phyloP scores from a whole-genome alignment of 2,113 vertebrate genomes.

The Melanerpes formicivorus region DNA sequence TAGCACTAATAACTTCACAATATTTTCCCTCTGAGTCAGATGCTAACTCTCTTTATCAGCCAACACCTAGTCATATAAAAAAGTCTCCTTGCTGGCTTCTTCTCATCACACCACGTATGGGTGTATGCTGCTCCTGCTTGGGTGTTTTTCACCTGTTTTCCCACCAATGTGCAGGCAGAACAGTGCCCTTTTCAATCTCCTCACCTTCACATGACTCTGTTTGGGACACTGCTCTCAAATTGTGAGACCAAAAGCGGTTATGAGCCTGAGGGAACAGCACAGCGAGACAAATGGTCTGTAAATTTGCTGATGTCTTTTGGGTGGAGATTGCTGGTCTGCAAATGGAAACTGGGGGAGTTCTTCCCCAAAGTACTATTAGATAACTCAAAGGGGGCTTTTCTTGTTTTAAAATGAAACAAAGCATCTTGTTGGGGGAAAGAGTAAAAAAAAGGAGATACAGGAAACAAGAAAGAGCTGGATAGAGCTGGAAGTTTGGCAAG shows the following conservation, averaged over 20 bases:
- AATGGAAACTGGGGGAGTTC: background rate
- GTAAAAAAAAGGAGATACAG: background rate
- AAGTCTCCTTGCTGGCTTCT: background rate
- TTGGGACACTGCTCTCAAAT: background rate
- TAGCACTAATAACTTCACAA: background rate
- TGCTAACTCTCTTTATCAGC: background rate
- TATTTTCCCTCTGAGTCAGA: slow-evolving; percentile 7
- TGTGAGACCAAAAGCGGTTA: background rate
- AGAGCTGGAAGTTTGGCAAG: background rate
- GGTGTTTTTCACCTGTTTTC: background rate
- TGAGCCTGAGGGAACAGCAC: background rate
- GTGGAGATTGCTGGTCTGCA: too few species aligned
- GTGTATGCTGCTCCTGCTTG: background rate
- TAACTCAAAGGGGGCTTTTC: background rate
- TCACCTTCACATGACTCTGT: background rate
- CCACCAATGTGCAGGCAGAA: background rate
- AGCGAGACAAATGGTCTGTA: background rate
- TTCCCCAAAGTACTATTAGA: background rate
- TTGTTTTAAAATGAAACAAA: background rate
- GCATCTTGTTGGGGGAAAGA: too few species aligned
- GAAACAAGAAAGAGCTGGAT: background rate
- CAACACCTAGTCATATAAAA: background rate
- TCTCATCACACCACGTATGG: background rate
- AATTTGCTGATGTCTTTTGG: too few species aligned
- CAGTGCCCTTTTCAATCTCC: background rate